A percentile compares a stretch with the other conserved stretches of the same genome.
Evolutionary conservation across 1,140 invertebrate species (phyloP).

Genomic region (Drosophila burlai): DNA sequence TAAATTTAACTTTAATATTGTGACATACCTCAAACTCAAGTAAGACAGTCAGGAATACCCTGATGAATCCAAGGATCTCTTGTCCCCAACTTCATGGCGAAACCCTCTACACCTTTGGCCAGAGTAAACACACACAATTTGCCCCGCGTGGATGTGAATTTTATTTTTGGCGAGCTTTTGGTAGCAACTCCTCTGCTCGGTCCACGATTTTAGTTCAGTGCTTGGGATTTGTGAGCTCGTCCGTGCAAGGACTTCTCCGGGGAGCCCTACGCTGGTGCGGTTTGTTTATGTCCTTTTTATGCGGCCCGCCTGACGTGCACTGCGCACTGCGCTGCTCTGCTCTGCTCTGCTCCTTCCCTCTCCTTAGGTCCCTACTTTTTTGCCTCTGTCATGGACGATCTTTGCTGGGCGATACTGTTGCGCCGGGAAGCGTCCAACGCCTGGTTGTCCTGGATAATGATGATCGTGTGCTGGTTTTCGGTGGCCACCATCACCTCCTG

Average conservation of each 20-base stretch:
- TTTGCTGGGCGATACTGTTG: background rate
- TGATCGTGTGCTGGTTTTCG: constrained; percentile 49
- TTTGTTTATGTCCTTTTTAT: constrained; percentile 75
- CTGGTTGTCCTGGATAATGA: constrained; percentile 26
- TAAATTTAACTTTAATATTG: no score
- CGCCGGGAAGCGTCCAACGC: constrained; percentile 26
- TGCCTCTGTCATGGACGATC: constrained; percentile 4
- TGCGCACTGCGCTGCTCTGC: constrained; percentile 49
- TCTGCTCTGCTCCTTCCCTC: constrained; percentile 18
- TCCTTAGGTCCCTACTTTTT: background rate
- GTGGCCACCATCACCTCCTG: constrained; percentile 43
- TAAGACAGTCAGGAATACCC: no score
- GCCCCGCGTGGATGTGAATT: constrained; percentile 69
- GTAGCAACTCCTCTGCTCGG: constrained; percentile 27
- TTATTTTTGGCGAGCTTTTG: constrained; percentile 56
- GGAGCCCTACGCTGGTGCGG: constrained; percentile 9
- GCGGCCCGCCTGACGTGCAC: constrained; percentile 58
- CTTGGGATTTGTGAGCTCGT: constrained; percentile 64
- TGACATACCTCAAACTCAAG: background rate
- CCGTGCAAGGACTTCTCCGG: constrained; percentile 68
- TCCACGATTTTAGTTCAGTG: constrained; percentile 57
- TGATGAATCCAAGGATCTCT: no score
- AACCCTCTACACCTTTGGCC: constrained; percentile 11
- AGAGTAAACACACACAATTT: constrained; percentile 67
- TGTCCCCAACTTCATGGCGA: background rate